A percentile compares a stretch with the other conserved stretches of the same genome.
Conservation (phyloP, 2,888 invertebrate species). For the Agonopterix alstromeriana region DNA sequence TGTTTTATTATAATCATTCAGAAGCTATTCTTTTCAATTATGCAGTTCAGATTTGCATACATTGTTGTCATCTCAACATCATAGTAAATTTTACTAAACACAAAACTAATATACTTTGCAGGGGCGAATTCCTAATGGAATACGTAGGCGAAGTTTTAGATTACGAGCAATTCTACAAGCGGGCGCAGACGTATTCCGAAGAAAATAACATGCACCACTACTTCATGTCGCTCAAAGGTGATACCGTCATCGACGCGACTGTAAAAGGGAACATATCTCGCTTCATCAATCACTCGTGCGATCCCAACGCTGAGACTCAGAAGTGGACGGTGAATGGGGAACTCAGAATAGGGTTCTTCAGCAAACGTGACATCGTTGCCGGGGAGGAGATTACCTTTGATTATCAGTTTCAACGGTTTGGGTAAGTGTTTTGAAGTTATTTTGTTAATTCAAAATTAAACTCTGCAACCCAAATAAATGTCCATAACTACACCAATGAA, state of each 20-base stretch:
- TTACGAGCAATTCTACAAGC: slow-evolving; percentile 90
- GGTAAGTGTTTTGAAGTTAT: slow-evolving; percentile 74
- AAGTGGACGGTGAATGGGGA: slow-evolving; percentile 98
- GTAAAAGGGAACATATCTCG: slow-evolving; percentile 96
- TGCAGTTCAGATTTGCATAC: too few species aligned
- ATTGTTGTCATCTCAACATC: too few species aligned
- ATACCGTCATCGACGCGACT: slow-evolving; percentile 94
- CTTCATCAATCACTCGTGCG: slow-evolving; percentile 99
- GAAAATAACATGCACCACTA: slow-evolving; percentile 96
- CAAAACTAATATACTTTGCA: slow-evolving; percentile 41
- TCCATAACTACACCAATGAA: too few species aligned
- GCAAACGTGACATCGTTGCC: slow-evolving; percentile 85
- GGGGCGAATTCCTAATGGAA: slow-evolving; percentile 97
- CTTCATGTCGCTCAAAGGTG: slow-evolving; percentile 97
- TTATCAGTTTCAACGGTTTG: slow-evolving; percentile 98
- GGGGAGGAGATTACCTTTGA: slow-evolving; percentile 99
- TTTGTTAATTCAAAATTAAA: not conserved
- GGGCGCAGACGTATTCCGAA: slow-evolving; percentile 92
- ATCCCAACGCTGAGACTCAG: slow-evolving; percentile 98
- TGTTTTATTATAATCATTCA: too few species aligned
- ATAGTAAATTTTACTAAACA: too few species aligned
- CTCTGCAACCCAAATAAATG: too few species aligned
- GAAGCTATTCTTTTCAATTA: too few species aligned
- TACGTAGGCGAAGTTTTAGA: slow-evolving; percentile 98
- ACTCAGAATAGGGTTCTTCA: slow-evolving; percentile 97